Conservation (phyloP, 2,888 invertebrate genomes). For the Imbricaverruca yamaguchii region DNA sequence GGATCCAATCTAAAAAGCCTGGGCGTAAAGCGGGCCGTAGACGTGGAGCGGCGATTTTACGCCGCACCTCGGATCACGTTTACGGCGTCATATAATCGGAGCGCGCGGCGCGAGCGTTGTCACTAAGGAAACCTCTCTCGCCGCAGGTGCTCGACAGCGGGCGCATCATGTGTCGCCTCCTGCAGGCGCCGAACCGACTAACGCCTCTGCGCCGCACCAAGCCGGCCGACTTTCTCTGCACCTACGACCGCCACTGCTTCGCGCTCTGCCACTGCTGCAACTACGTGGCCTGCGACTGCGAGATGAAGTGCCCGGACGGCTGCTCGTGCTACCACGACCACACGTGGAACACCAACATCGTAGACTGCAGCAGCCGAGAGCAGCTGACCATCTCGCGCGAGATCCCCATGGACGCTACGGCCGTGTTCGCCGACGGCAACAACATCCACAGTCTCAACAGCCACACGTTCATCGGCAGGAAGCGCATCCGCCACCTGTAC, state of each 20-base stretch:
- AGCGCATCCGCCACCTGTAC: slow-evolving; percentile 76
- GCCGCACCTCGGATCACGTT: background rate
- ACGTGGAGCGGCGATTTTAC: background rate
- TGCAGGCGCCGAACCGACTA: background rate
- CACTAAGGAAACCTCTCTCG: background rate
- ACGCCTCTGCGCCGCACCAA: background rate
- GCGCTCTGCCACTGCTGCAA: slow-evolving; percentile 92
- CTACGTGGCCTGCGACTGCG: slow-evolving; percentile 94
- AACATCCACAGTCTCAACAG: slow-evolving; percentile 76
- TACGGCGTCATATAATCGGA: background rate
- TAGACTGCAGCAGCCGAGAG: slow-evolving; percentile 75
- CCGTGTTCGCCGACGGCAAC: slow-evolving; percentile 88
- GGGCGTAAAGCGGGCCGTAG: background rate
- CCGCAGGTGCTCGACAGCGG: background rate
- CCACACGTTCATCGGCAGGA: slow-evolving; percentile 84
- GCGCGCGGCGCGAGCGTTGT: background rate
- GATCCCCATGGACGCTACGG: slow-evolving; percentile 92
- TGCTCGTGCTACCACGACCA: slow-evolving; percentile 94
- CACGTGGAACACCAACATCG: slow-evolving; percentile 85
- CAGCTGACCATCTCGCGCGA: slow-evolving; percentile 72
- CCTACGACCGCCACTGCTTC: slow-evolving; percentile 87
- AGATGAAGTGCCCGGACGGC: slow-evolving; percentile 89
- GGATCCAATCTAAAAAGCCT: background rate
- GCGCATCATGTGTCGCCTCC: slow-evolving; percentile 4
- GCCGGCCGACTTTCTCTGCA: slow-evolving; percentile 82